Base-by-base conservation (phyloP, 2,797 vertebrate species). In the Tamandua tetradactyla region DNA sequence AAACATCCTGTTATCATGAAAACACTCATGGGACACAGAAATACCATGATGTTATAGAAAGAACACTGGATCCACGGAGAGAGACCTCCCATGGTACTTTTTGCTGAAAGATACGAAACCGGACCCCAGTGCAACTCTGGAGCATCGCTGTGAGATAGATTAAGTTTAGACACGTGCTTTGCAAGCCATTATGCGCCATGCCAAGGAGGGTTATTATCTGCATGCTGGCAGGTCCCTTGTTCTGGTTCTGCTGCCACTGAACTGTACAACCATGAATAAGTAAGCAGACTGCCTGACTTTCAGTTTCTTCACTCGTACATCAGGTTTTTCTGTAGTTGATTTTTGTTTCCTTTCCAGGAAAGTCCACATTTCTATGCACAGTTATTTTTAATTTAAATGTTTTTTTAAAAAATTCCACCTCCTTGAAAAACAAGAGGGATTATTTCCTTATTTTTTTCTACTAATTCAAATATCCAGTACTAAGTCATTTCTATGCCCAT, bases 1-100 rank as follows among this genome's bases (percentile, higher is more conserved):
- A 95, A 93, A 86, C 71, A 83, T 35, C 93, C n/a, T 92, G 59
- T 92, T 96, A 89, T 61, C 37, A 66, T 17, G 25, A 88, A 76
- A 68, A 75, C 7, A 72, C 52, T 88, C 68, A 71, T 20, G 35
- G 71, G n/a, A 83, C 25, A 52, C 44, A 68, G 44, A 95, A 89
- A 32, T 76, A 83, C 11, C 59, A 66, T 68, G 40, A 93, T 92
- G 27, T 64, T 64, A 79, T 15, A 92, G 40, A 90, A 75, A 78
- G 5, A 74, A 2, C 11, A n/a, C 22, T 64, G 9, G 22, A 47
- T 37, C 35, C n/a, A 62, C 59, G 15, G 32, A 81, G 49, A 27
- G 76, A 78, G 44, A 76, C 5, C 85, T 15, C 3, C 35, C 27
- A 69, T 27, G 11, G 11, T 78, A 57, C 35, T 90, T 91, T 94